phyloP scores from a whole-genome alignment of 35 echinoderm and acorn worm genomes.

The Eucidaris tribuloides region DNA sequence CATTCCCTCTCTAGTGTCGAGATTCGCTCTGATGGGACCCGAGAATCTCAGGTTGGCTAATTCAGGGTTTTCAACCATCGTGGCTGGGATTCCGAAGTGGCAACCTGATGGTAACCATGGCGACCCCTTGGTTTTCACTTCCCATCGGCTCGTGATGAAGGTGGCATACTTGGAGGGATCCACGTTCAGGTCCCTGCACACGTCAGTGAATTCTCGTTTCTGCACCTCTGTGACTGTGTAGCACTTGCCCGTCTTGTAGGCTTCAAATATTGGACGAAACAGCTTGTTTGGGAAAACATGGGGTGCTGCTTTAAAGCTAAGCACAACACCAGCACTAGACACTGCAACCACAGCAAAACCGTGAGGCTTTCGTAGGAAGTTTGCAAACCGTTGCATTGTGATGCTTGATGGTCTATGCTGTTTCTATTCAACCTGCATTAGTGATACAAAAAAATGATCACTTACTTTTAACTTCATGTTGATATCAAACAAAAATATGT shows the following conservation, averaged over 20 bases:
- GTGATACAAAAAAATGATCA: not conserved
- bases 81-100: constrained; percentile 71
- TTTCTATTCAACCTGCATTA: not conserved
- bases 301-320: constrained; percentile 55
- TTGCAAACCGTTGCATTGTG: constrained; percentile 21
- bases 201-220: constrained; percentile 67
- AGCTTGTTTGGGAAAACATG: constrained; percentile 56
- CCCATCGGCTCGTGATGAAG: constrained; percentile 59
- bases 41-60: constrained; percentile 26
- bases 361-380: constrained; percentile 49
- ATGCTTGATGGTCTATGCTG: not conserved
- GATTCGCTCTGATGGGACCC: constrained; percentile 36
- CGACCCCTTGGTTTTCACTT: constrained; percentile 50
- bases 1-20: constrained; percentile 61
- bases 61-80: constrained; percentile 51
- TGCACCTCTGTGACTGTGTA: constrained; percentile 6
- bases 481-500: too few species aligned
- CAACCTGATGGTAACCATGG: constrained; percentile 80
- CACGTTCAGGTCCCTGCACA: constrained; percentile 52
- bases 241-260: constrained; percentile 42
- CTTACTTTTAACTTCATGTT: too few species aligned
- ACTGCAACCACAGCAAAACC: constrained; percentile 46
- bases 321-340: constrained; percentile 35
- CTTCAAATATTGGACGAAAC: constrained; percentile 52
- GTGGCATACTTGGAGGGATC: constrained; percentile 25